A percentile compares a stretch with the other conserved stretches of the same genome.
phyloP scores from a whole-genome alignment of 2,888 invertebrate species.

The Abrostola triplasia region DNA sequence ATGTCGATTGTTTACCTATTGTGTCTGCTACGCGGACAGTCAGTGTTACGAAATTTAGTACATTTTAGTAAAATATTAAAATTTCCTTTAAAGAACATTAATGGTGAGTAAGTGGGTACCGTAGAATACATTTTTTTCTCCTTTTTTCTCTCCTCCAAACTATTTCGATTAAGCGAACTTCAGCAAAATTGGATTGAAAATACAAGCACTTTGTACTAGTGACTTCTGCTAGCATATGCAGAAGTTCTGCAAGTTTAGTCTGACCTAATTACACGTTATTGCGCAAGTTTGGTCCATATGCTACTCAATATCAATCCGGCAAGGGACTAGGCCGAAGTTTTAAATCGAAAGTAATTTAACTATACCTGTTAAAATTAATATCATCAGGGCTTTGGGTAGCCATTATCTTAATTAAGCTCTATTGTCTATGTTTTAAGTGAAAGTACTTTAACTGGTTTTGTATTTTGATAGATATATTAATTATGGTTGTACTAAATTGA shows the following conservation, averaged over 20 bases:
- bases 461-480: too few relatives aligned
- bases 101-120: too few relatives aligned
- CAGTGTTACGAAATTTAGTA: too few relatives aligned
- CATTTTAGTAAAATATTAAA: too few relatives aligned
- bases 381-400: background rate
- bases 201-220: constrained; percentile 12
- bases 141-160: background rate
- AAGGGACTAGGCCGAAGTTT: constrained; percentile 28
- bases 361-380: constrained; percentile 15
- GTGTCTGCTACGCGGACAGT: too few relatives aligned
- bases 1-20: too few relatives aligned
- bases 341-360: constrained; percentile 18
- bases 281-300: constrained; percentile 45
- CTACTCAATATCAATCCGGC: constrained; percentile 29
- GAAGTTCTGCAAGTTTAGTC: constrained; percentile 8
- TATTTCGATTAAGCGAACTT: constrained; percentile 3
- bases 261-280: constrained; percentile 53
- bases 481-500: too few relatives aligned
- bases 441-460: too few relatives aligned
- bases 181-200: background rate
- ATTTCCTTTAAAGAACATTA: too few relatives aligned
- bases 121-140: background rate
- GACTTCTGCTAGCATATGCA: constrained; percentile 1
- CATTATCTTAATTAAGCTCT: background rate
- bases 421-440: too few relatives aligned